Percentiles rank a stretch among this genome's conserved stretches.
These are phyloP conservation scores for Gorsachius goisagi DNA, from an alignment of 2,113 vertebrate species.

Conservation along the genomic window DNA sequence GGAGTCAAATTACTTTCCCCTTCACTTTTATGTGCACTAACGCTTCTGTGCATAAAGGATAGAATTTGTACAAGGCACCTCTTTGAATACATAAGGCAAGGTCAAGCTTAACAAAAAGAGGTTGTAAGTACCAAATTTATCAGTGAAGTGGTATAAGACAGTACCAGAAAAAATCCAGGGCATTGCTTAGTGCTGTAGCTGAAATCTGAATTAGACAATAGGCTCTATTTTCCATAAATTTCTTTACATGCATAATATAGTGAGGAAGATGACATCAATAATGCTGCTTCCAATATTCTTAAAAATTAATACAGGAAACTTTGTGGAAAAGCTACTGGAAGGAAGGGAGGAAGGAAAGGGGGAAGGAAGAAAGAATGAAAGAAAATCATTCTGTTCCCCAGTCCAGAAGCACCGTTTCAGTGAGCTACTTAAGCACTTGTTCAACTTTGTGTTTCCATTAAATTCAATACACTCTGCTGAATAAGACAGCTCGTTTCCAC, in stretches of 20 bases:
- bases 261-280: not conserved
- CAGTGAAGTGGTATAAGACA: not conserved
- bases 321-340: not conserved
- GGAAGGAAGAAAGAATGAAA: not conserved
- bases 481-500: not conserved
- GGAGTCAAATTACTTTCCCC: not conserved
- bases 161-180: not conserved
- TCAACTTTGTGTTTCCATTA: conserved; percentile 31
- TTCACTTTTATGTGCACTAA: not conserved
- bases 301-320: not conserved
- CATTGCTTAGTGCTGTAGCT: not conserved
- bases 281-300: not conserved
- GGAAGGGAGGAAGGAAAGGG: not conserved
- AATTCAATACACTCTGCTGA: conserved; percentile 17
- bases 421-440: not conserved
- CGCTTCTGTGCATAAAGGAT: not conserved
- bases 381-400: not conserved
- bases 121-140: not conserved
- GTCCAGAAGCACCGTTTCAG: not conserved
- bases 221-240: not conserved
- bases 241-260: not conserved
- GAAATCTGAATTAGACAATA: not conserved
- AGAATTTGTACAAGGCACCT: not conserved
- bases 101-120: not conserved
- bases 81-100: not conserved